phyloP scores from a whole-genome alignment of 2,888 invertebrate genomes.

The Hypsopygia costalis region DNA sequence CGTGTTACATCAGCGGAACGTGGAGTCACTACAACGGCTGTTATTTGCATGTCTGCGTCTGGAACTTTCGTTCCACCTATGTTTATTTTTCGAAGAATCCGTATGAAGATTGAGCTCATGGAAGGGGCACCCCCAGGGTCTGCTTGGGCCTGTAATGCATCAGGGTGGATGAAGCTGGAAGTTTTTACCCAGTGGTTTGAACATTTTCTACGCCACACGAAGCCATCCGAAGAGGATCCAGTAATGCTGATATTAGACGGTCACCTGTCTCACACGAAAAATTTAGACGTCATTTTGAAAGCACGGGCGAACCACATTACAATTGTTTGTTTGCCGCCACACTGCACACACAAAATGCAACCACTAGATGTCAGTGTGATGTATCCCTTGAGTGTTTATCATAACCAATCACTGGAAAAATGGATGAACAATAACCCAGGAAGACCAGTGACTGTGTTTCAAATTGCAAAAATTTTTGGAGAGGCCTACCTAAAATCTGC shows the following conservation, averaged over 20 bases:
- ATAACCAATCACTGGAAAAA: slow-evolving; percentile 17
- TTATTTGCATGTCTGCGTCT: slow-evolving; percentile 2
- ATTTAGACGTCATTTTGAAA: slow-evolving; percentile 28
- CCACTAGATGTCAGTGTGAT: slow-evolving; percentile 18
- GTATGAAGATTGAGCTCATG: slow-evolving; percentile 9
- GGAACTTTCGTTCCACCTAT: slow-evolving; percentile 3
- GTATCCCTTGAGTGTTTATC: slow-evolving; percentile 19
- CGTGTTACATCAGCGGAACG: slow-evolving; percentile 11
- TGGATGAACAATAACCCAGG: slow-evolving; percentile 20
- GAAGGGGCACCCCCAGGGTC: background rate
- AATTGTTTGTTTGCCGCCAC: slow-evolving; percentile 38
- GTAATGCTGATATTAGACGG: slow-evolving; percentile 40
- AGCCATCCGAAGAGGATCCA: slow-evolving; percentile 28
- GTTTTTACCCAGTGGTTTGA: too few species aligned
- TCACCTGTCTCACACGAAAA: slow-evolving; percentile 36
- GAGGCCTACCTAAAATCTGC: slow-evolving; percentile 14
- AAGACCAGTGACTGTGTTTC: slow-evolving; percentile 12
- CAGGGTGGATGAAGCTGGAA: too few species aligned
- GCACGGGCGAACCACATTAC: slow-evolving; percentile 26
- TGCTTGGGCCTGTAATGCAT: too few species aligned
- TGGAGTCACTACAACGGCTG: slow-evolving; percentile 1
- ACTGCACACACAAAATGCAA: slow-evolving; percentile 21
- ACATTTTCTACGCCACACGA: slow-evolving; percentile 30
- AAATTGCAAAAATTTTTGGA: slow-evolving; percentile 12
- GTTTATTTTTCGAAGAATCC: slow-evolving; percentile 1